Base-by-base conservation (phyloP, 2,888 invertebrate genomes). In the Caradrina kadenii region DNA sequence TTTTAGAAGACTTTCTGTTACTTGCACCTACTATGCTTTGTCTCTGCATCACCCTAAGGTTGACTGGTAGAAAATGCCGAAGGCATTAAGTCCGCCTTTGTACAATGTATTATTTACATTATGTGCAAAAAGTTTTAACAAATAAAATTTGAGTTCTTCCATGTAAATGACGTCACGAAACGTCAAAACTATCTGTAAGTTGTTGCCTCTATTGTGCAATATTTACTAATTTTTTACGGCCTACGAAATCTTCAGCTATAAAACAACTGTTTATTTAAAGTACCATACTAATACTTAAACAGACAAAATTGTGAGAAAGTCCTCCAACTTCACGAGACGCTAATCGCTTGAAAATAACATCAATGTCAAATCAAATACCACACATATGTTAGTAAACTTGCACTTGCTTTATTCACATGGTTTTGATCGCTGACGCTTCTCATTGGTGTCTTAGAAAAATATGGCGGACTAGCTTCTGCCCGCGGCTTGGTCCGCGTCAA, bases 301-400 rank as follows among this genome's bases (percentile, higher is more conserved):
- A 48, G 15, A 68, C 56, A 52, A 67, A 75, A 56, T 35, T 45
- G 55, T 71, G 45, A 56, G 76, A 76, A 76, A 56, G 21, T 67
- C 71, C 69, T 71, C 35, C 19, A 68, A 55, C 13, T 10, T 35
- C 31, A n/a, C 22, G n/a, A 52, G n/a, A 52, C 35, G 56, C 45
- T 71, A 56, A 68, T 56, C 15, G 7, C 11, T 39, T n/a, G 19
- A 26, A 54, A 52, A 48, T 13, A 48, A 19, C 31, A 26, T 52
- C 71, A 71, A 76, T 76, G 71, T 76, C 55, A 68, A 22, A 56
- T 17, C 19, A 6, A 39, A 15, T 6, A 58, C 5, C 53, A 26
- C 19, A 17, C 22, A 1, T 3, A 19, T 15, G 42, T 70, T 19
- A 48, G 19, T 56, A 45, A 45, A 22, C 15, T n/a, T n/a, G 15